Evolutionary conservation across 2,113 vertebrate genomes (phyloP), one percentile per base, ranked within the genome.

Genomic region (Etia nguti): DNA sequence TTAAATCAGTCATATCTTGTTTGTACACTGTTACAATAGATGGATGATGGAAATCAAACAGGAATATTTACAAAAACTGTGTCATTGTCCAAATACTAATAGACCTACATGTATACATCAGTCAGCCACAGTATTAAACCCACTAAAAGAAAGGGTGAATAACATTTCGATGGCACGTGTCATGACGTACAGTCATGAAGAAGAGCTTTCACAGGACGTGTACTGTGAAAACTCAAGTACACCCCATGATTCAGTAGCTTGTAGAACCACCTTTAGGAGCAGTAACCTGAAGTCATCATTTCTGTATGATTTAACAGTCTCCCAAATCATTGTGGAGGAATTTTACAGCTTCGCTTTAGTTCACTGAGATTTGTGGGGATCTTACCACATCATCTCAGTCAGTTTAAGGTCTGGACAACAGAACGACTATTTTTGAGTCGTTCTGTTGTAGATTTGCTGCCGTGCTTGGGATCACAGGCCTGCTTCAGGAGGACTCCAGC

Each of bases 391-490:
- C 24, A 75, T 75, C 43, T 48, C 68, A 48, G 41, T 29, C 70
- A 48, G 24, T 26, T 48, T 75, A 29, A 29, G 70, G 1, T 48
- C 15, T 29, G 41, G 24, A 29, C 2, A n/a, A n/a, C n/a, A n/a
- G n/a, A n/a, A n/a, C n/a, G 34, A 38, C 34, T 38, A 8, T 65
- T 38, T 68, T 68, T 10, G 36, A 38, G 20, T 68, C 20, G 38
- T 7, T 34, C 41, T 43, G 41, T 13, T 13, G 41, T 43, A 13
- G 41, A 13, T 43, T 43, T 43, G 41, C 41, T 43, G 41, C 11
- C 1, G 9, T 70, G 12, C 38, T 70, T 43, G 8, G 12, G 65
- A 70, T 10, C 65, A 70, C 38, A 43, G 15, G 0, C 8, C 12
- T 46, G 38, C 46, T 70, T 43, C 65, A 26, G n/a, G 31, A 26